phyloP scores from a whole-genome alignment of 2,113 vertebrate species.

The Philantomba maxwellii region DNA sequence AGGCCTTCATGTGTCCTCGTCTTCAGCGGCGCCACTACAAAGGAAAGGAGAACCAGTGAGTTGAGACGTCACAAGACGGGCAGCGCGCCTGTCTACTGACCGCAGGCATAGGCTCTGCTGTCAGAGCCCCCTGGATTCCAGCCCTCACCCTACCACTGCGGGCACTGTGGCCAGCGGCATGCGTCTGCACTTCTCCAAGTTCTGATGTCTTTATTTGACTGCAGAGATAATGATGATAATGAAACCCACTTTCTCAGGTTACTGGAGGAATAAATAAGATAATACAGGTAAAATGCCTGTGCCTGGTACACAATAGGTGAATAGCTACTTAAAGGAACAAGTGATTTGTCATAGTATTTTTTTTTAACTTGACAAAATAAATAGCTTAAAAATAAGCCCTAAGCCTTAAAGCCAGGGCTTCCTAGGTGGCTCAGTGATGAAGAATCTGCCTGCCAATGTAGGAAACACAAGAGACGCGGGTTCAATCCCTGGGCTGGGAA shows the following conservation, averaged over 20 bases:
- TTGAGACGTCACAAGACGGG: neutral
- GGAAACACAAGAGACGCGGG: rapidly evolving
- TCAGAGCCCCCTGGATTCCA: neutral
- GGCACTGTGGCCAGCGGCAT: neutral
- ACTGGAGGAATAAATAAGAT: neutral
- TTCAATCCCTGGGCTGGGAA: neutral
- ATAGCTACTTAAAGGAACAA: neutral
- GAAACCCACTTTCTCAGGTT: neutral
- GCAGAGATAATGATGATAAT: neutral
- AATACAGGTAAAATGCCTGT: neutral
- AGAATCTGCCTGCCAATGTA: neutral
- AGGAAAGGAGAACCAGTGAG: constrained; percentile 47
- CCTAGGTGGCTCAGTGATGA: neutral
- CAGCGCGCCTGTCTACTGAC: neutral
- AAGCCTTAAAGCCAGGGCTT: neutral
- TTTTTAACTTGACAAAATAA: constrained; percentile 16
- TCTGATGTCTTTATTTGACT: neutral
- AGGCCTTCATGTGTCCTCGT: constrained; percentile 65
- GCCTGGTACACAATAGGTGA: neutral
- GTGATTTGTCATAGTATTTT: neutral
- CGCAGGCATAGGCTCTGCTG: neutral
- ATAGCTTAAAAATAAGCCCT: too few species aligned
- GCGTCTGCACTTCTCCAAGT: neutral
- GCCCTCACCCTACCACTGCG: neutral
- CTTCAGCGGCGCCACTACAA: constrained; percentile 55